Evolutionary conservation across 2,888 invertebrate genomes (phyloP), one percentile per base, ranked within the genome.

Genomic region (Chalcis sispes): DNA sequence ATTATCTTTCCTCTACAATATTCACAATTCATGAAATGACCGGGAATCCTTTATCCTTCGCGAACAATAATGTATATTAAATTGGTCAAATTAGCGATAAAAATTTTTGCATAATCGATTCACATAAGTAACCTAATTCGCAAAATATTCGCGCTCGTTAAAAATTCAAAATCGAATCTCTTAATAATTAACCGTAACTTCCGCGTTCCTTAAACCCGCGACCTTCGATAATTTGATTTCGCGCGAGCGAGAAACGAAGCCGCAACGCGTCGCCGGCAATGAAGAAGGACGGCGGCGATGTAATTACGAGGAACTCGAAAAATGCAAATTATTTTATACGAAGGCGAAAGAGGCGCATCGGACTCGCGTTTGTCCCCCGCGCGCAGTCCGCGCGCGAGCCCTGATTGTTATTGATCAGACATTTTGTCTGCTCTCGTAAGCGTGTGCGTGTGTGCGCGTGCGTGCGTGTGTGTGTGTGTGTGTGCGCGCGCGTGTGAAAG

Each of bases 381-480:
- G 29, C 23, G 62, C 42, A 32, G 36, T 58, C 42, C 20, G 42
- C 65, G 48, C n/a, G 46, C 23, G 56, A 72, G 79, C 80, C 80
- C 81, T 85, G 84, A 86, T 87, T 85, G 82, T 84, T 85, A 87
- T 87, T 86, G 86, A 87, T 87, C 86, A 85, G 84, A 81, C 83
- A 84, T 85, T 87, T 84, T 80, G 48, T 36, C 18, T 13, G 29
- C 40, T 23, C 23, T 36, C n/a, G 36, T 15, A 13, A 4, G 54
- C 18, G 10, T 61, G n/a, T 15, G 50, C 32, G 46, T 10, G 40
- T 56, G 32, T 36, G 36, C n/a, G 40, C n/a, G n/a, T 8, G 48
- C 20, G 10, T 61, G n/a, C 15, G 23, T 61, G 25, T 36, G 15
- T 62, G 23, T 23, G 18, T 54, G 50, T 23, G 18, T 4, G 59